These are phyloP conservation scores for Macroramphosus scolopax DNA, from an alignment of 2,797 vertebrate species.

Conservation along the genomic window DNA sequence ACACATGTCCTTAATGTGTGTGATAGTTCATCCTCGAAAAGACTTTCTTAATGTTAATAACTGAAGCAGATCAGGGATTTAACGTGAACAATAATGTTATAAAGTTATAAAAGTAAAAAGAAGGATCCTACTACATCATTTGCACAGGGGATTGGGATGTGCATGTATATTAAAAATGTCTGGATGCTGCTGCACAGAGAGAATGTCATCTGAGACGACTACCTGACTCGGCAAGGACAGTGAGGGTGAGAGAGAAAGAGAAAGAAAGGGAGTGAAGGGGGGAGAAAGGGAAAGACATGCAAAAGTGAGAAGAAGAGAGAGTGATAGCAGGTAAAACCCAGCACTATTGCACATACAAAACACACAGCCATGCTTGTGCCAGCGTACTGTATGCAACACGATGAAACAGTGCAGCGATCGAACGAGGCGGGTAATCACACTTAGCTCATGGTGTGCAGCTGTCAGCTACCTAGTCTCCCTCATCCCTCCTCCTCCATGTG, in stretches of 20 bases:
- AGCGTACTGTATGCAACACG: too few species aligned
- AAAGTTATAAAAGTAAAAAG: too few species aligned
- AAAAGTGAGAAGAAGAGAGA: constrained; percentile 16
- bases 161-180: constrained; percentile 50
- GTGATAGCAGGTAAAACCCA: too few species aligned
- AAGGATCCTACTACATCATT: constrained; percentile 3
- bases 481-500: constrained; percentile 55
- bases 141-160: constrained; percentile 21
- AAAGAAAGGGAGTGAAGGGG: not conserved
- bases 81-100: too few species aligned
- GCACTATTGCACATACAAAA: not conserved
- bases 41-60: too few species aligned
- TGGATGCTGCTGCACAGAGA: constrained; percentile 44
- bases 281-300: constrained; percentile 5
- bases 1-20: not conserved
- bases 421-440: constrained; percentile 5
- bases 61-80: too few species aligned
- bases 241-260: constrained; percentile 29
- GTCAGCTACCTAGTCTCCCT: constrained; percentile 38
- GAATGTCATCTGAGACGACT: constrained; percentile 66
- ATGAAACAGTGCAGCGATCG: too few species aligned
- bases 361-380: not conserved
- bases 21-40: too few species aligned
- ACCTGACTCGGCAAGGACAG: constrained; percentile 75
- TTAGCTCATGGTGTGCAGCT: constrained; percentile 34